Evolutionary conservation across 92 coral and sea anemone genomes (phyloP), one percentile per base, ranked within the genome.

Genomic region (Ricordea florida): DNA sequence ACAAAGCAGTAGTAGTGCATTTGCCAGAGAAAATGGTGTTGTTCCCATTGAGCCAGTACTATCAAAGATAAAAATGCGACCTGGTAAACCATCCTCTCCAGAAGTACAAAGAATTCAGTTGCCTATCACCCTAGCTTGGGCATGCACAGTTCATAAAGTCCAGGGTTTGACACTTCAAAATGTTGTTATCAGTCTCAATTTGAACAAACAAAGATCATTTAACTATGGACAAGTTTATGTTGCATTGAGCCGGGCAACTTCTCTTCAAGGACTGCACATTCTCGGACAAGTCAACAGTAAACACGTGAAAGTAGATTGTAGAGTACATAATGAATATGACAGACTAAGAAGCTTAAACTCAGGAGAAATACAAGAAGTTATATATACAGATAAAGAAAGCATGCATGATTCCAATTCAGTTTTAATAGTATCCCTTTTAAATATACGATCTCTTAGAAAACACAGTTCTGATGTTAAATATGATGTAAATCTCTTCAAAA

Each of bases 51-150:
- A 47, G 11, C 92, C 92, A 4, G 58, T 86, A 26, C 44, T 86
- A 38, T 35, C 46, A 36, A 84, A 38, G 37, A 84, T 84, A 28
- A 84, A 77, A 62, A 22, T 84, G 22, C 28, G 85, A 10, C 84
- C 84, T n/a, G n/a, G n/a, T n/a, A n/a, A n/a, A n/a, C n/a, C n/a
- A n/a, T n/a, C n/a, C n/a, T n/a, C n/a, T n/a, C 84, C 91, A 43
- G 87, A 85, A 72, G 64, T 85, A 38, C 86, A 85, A 46, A 35
- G 82, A 74, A 15, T 86, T 4, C 87, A 86, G 41, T 81, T 81
- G 48, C 80, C 90, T 28, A 11, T 85, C 0, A 86, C 79, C n/a
- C n/a, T n/a, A n/a, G n/a, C n/a, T n/a, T n/a, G n/a, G n/a, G n/a
- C n/a, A n/a, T n/a, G n/a, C n/a, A n/a, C n/a, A n/a, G n/a, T n/a